Percentiles rank a stretch among this genome's conserved stretches.
Conservation (phyloP, 2,797 vertebrate species). For the Pristis pectinata region DNA sequence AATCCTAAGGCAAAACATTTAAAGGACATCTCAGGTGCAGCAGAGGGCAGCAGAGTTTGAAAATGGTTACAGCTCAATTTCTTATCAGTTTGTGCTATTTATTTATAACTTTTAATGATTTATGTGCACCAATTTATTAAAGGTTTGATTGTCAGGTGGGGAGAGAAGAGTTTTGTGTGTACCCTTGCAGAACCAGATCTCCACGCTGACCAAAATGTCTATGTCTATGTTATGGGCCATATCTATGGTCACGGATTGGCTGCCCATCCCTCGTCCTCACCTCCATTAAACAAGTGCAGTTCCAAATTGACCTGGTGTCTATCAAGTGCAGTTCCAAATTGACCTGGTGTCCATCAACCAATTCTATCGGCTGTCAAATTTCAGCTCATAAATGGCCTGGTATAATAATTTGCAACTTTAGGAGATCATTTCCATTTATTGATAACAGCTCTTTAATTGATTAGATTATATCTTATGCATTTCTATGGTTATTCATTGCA, state of each 20-base stretch:
- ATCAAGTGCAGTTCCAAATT: too few relatives aligned
- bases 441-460: neutral
- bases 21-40: neutral
- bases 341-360: too few relatives aligned
- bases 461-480: neutral
- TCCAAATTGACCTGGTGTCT: too few relatives aligned
- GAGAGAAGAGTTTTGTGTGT: neutral
- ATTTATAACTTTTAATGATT: neutral
- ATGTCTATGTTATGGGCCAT: too few relatives aligned
- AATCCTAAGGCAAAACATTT: neutral
- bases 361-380: too few relatives aligned
- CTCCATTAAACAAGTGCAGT: too few relatives aligned
- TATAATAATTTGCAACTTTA: neutral
- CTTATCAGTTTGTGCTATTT: neutral
- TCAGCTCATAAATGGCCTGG: neutral
- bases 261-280: too few relatives aligned
- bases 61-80: neutral
- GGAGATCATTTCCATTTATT: neutral
- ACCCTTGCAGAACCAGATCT: neutral
- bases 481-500: neutral
- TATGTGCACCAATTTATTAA: slow-evolving; percentile 2
- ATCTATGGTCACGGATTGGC: too few relatives aligned
- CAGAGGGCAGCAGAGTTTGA: neutral
- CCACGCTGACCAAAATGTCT: too few relatives aligned
- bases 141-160: neutral